phyloP scores from a whole-genome alignment of 2,797 vertebrate species.

The Tarsius wallacei region DNA sequence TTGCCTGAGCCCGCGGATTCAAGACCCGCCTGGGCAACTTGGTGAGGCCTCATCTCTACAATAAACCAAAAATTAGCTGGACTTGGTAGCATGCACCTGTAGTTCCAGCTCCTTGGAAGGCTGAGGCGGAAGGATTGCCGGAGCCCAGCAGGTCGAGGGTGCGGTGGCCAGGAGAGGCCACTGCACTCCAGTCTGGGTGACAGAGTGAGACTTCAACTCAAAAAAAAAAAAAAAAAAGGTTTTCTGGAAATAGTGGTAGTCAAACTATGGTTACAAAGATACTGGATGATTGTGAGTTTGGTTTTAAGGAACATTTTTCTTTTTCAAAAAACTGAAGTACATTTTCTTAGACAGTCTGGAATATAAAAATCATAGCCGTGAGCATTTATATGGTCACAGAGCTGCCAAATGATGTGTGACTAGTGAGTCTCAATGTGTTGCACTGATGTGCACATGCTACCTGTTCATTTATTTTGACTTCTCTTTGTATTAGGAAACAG shows the following conservation, averaged over 20 bases:
- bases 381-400: neutral
- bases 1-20: too few relatives aligned
- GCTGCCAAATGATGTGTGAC: neutral
- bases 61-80: too few relatives aligned
- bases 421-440: neutral
- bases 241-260: neutral
- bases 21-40: too few relatives aligned
- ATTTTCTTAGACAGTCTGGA: neutral
- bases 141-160: too few relatives aligned
- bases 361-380: conserved; percentile 17
- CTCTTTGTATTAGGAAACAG: neutral
- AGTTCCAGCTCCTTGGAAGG: too few relatives aligned
- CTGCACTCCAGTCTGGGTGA: too few relatives aligned
- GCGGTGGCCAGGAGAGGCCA: too few relatives aligned
- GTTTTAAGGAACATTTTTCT: conserved; percentile 19
- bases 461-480: neutral
- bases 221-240: neutral
- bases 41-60: too few relatives aligned
- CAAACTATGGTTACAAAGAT: neutral
- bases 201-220: too few relatives aligned
- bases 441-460: neutral
- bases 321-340: conserved; percentile 38
- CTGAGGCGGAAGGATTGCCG: too few relatives aligned
- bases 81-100: too few relatives aligned
- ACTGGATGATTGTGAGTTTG: conserved; percentile 6